Percentiles rank a stretch among this genome's conserved stretches.
Conservation (phyloP, 2,888 invertebrate species). For the Scaptomyza cyrtandrae region DNA sequence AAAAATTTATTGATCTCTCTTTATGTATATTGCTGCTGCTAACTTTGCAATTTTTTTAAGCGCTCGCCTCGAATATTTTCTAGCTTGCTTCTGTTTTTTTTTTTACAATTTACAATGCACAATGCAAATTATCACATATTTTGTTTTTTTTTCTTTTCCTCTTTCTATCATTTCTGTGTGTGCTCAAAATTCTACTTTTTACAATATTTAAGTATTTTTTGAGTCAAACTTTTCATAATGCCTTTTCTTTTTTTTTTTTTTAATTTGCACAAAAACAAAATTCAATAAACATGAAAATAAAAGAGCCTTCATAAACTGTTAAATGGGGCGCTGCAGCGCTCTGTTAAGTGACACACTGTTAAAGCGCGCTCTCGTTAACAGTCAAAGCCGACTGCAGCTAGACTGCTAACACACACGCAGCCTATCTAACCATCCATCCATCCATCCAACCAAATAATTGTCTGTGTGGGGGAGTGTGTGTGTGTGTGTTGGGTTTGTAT, state of each 20-base stretch:
- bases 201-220: slow-evolving; percentile 70
- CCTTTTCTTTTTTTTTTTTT: slow-evolving; percentile 29
- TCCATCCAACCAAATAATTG: slow-evolving; percentile 20
- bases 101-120: slow-evolving; percentile 80
- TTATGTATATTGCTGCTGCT: slow-evolving; percentile 25
- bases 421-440: slow-evolving; percentile 26
- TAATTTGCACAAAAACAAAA: slow-evolving; percentile 39
- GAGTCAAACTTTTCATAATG: slow-evolving; percentile 45
- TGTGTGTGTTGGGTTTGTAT: slow-evolving; percentile 18
- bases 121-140: slow-evolving; percentile 83
- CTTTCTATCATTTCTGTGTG: slow-evolving; percentile 35
- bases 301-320: slow-evolving; percentile 28
- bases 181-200: slow-evolving; percentile 77
- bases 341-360: slow-evolving; percentile 34
- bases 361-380: slow-evolving; percentile 47
- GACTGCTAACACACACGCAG: slow-evolving; percentile 60
- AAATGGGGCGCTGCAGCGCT: slow-evolving; percentile 59
- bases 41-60: slow-evolving; percentile 35
- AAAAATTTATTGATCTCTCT: slow-evolving; percentile 34
- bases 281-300: slow-evolving; percentile 29
- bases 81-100: slow-evolving; percentile 32
- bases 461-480: slow-evolving; percentile 22
- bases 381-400: slow-evolving; percentile 51
- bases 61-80: slow-evolving; percentile 50
- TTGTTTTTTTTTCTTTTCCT: slow-evolving; percentile 41